Base-by-base conservation (phyloP, 2,888 invertebrate species). In the Zygaena filipendulae region DNA sequence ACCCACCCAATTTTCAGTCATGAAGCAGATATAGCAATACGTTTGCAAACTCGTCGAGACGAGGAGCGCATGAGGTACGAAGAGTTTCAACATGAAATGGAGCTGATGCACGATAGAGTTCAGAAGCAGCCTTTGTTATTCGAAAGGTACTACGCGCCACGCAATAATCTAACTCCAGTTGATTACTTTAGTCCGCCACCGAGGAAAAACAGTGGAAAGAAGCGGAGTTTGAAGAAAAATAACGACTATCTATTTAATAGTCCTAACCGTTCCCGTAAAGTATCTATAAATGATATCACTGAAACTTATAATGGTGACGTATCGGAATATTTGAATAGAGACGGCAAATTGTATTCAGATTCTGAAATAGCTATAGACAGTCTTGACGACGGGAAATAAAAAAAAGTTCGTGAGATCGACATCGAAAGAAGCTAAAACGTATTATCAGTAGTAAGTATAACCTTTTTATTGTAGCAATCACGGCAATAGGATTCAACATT, bases 61-160 rank as follows among this genome's bases (percentile, higher is more conserved):
- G 88, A 88, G 53, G 88, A 88, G 33, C 71, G 83, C 42, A 81
- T 87, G 54, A 74, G 87, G 35, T 81, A 82, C 10, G 87, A 88
- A 48, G 86, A 87, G 49, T 86, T 87, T 47, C 80, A 83, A 2
- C 80, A 87, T 35, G 84, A 87, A 45, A 89, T 89, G 88, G 86
- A 88, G 49, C 56, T 85, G 39, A 89, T 89, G 88, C 70, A 87
- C 38, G 84, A 85, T 11, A 74, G 88, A 39, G 88, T 89, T 1
- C 84, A 85, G 30, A 82, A 82, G 40, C 88, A 88, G 42, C 88
- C 88, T 1, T 84, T 87, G 45, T 77, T 88, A 4, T 88, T 88
- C 47, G 87, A 88, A 56, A 68, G 88, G 38, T 85, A 85, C 49
- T 86, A 87, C 23, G 84, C 86, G 33, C 86, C 86, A 1, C 45